Conservation (phyloP, 2,888 invertebrate species). For the Cataglyphis albicans region DNA sequence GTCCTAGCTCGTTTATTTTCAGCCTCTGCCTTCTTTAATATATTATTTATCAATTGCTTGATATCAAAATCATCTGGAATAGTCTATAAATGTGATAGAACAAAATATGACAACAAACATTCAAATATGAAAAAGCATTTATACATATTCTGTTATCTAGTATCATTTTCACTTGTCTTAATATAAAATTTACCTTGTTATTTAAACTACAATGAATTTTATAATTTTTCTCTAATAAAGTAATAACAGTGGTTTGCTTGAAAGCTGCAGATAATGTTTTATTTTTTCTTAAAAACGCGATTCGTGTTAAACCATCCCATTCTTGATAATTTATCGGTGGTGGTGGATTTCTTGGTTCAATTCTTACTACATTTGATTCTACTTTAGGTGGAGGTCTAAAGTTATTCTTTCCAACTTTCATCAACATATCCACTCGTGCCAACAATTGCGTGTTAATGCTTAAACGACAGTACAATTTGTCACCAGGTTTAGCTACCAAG, state of each 20-base stretch:
- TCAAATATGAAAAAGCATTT: conserved; percentile 16
- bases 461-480: conserved; percentile 97
- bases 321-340: conserved; percentile 98
- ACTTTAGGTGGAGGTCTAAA: conserved; percentile 99
- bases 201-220: conserved; percentile 94
- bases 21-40: conserved; percentile 90
- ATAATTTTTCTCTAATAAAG: conserved; percentile 96
- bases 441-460: conserved; percentile 98
- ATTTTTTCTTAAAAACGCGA: conserved; percentile 98
- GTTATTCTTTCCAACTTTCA: conserved; percentile 99
- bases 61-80: conserved; percentile 93
- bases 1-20: conserved; percentile 94
- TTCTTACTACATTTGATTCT: conserved; percentile 98
- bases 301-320: conserved; percentile 99
- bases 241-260: conserved; percentile 93
- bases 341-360: conserved; percentile 98
- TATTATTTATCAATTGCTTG: conserved; percentile 92
- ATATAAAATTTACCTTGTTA: conserved; percentile 89
- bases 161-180: neutral
- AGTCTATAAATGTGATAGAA: conserved; percentile 87
- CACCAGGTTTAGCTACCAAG: conserved; percentile 98
- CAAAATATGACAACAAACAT: conserved; percentile 4
- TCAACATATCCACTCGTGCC: conserved; percentile 97
- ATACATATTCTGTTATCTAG: neutral
- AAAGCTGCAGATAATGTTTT: conserved; percentile 97